phyloP scores from a whole-genome alignment of 2,888 invertebrate species.

The Sinotaia quadrata region DNA sequence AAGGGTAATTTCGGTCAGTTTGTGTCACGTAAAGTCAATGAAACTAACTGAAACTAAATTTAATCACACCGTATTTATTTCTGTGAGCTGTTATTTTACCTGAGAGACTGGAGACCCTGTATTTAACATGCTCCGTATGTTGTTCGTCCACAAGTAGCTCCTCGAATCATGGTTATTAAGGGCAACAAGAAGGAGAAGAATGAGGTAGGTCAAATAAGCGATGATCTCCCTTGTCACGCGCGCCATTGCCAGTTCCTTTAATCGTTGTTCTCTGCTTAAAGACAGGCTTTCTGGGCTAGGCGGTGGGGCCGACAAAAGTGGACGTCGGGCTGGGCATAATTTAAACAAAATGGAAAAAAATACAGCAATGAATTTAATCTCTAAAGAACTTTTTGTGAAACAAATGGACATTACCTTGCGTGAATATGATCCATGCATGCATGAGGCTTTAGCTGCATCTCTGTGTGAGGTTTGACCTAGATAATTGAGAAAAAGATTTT shows the following conservation, averaged over 20 bases:
- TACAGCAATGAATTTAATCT: too few relatives aligned
- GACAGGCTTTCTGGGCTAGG: conserved; percentile 43
- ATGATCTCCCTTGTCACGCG: conserved; percentile 47
- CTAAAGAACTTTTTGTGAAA: too few relatives aligned
- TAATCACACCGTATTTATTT: too few relatives aligned
- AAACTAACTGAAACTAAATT: too few relatives aligned
- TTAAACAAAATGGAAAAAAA: neutral
- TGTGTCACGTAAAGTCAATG: too few relatives aligned
- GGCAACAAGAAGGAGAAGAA: conserved; percentile 50
- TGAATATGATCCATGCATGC: too few relatives aligned
- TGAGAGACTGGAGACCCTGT: conserved; percentile 9
- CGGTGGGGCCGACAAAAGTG: conserved; percentile 36
- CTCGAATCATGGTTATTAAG: conserved; percentile 51
- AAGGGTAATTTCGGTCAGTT: too few relatives aligned
- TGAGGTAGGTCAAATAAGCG: conserved; percentile 49
- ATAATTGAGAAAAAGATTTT: too few relatives aligned
- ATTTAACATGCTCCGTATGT: conserved; percentile 41
- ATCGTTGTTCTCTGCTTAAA: conserved; percentile 39
- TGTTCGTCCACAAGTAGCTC: conserved; percentile 45
- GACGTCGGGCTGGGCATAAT: conserved; percentile 36
- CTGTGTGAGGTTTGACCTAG: too few relatives aligned
- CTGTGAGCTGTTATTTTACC: too few relatives aligned
- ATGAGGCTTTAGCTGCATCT: too few relatives aligned
- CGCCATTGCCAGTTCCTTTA: conserved; percentile 51
- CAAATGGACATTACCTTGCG: too few relatives aligned